These are phyloP conservation scores for Hylaeus anthracinus DNA, from an alignment of 1,140 invertebrate genomes.

Conservation along the genomic window DNA sequence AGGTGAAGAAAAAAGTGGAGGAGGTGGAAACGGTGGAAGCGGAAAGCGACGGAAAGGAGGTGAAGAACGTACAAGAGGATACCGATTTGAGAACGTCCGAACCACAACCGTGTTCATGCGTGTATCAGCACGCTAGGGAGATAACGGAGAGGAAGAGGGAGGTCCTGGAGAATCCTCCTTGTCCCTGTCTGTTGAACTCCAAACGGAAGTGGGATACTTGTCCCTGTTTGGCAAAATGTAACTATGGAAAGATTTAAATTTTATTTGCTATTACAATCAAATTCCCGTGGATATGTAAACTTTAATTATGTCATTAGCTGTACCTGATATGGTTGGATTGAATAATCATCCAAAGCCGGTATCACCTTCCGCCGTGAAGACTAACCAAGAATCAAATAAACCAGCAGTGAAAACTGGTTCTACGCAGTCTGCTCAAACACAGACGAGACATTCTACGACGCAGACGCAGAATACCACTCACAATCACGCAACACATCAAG, in stretches of 20 bases:
- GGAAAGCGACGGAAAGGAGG: constrained; percentile 28
- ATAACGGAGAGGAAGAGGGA: constrained; percentile 69
- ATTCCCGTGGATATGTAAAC: background rate
- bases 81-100: constrained; percentile 41
- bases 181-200: constrained; percentile 71
- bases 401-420: constrained; percentile 47
- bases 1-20: constrained; percentile 35
- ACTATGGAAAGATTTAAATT: background rate
- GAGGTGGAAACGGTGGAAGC: constrained; percentile 26
- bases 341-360: constrained; percentile 59
- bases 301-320: constrained; percentile 5
- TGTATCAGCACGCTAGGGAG: constrained; percentile 71
- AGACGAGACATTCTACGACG: constrained; percentile 78
- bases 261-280: background rate
- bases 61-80: constrained; percentile 28
- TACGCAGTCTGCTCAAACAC: constrained; percentile 65
- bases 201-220: constrained; percentile 67
- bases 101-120: constrained; percentile 69
- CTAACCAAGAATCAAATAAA: constrained; percentile 44
- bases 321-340: constrained; percentile 42
- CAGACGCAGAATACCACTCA: constrained; percentile 72
- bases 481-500: constrained; percentile 69
- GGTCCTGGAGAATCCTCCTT: constrained; percentile 71
- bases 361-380: constrained; percentile 43
- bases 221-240: constrained; percentile 70